Conservation (phyloP, 2,113 vertebrate species). For the Chauna torquata region DNA sequence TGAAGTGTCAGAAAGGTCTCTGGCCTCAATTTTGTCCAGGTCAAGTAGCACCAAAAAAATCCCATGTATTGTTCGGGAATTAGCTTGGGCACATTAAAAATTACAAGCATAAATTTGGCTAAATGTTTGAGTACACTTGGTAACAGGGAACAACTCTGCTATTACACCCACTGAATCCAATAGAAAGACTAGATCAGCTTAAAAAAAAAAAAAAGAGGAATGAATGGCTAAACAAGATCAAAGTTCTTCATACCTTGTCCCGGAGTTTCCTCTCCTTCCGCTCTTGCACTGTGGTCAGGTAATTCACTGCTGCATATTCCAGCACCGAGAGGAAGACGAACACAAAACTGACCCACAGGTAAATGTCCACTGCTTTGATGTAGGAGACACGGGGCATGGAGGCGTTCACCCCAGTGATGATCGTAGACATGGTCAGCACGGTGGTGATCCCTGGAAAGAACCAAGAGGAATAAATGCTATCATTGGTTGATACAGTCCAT, state of each 20-base stretch:
- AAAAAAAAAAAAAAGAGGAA: neutral
- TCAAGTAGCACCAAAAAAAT: neutral
- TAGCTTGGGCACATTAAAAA: neutral
- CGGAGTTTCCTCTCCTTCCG: slow-evolving; percentile 80
- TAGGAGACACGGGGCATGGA: slow-evolving; percentile 98
- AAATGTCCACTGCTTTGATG: slow-evolving; percentile 97
- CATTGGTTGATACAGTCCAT: neutral
- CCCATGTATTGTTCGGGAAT: neutral
- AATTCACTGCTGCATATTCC: slow-evolving; percentile 93
- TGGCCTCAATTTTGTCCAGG: neutral
- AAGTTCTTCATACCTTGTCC: slow-evolving; percentile 71
- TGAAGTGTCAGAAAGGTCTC: neutral
- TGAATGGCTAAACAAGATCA: neutral
- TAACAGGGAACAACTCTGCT: neutral
- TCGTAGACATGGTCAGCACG: slow-evolving; percentile 88
- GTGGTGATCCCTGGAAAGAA: slow-evolving; percentile 87
- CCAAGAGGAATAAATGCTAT: neutral
- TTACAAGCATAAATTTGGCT: neutral
- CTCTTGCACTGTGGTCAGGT: slow-evolving; percentile 88
- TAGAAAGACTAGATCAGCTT: neutral
- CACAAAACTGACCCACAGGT: slow-evolving; percentile 98
- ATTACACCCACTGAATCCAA: neutral
- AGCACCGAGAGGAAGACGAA: slow-evolving; percentile 97
- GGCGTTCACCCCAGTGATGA: slow-evolving; percentile 95
- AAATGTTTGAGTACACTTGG: neutral